phyloP scores from a whole-genome alignment of 2,113 vertebrate species.

The Toxostoma redivivum region DNA sequence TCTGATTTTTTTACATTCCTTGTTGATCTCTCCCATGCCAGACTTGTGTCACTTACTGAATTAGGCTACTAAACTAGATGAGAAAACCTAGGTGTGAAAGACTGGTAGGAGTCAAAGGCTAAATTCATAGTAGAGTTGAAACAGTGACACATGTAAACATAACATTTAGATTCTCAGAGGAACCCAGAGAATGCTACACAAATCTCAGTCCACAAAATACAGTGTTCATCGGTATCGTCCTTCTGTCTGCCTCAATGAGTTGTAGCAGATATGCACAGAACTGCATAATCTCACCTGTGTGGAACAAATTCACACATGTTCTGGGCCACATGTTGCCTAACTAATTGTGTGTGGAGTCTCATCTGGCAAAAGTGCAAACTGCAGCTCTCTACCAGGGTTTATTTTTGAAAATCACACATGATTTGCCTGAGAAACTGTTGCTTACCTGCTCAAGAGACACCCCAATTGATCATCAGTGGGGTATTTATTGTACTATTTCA shows the following conservation, averaged over 20 bases:
- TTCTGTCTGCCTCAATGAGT: not conserved
- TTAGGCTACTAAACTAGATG: not conserved
- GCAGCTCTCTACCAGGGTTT: not conserved
- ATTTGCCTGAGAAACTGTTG: not conserved
- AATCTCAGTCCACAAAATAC: not conserved
- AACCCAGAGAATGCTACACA: not conserved
- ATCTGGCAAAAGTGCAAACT: not conserved
- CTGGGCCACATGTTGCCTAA: not conserved
- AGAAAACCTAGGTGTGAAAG: not conserved
- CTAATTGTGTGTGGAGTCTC: not conserved
- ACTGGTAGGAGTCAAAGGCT: not conserved
- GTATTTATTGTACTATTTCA: not conserved
- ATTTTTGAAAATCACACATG: not conserved
- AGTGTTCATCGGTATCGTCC: not conserved
- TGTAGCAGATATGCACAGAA: fast-evolving
- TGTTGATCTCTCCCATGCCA: not conserved
- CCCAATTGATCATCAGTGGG: not conserved
- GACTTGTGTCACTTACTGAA: not conserved
- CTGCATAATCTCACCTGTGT: fast-evolving
- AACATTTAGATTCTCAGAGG: not conserved
- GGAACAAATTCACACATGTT: fast-evolving
- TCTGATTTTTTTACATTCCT: not conserved
- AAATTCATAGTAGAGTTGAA: not conserved
- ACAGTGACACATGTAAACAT: not conserved
- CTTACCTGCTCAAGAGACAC: not conserved